phyloP scores from a whole-genome alignment of 2,113 vertebrate species.

The Calidris pygmaea region DNA sequence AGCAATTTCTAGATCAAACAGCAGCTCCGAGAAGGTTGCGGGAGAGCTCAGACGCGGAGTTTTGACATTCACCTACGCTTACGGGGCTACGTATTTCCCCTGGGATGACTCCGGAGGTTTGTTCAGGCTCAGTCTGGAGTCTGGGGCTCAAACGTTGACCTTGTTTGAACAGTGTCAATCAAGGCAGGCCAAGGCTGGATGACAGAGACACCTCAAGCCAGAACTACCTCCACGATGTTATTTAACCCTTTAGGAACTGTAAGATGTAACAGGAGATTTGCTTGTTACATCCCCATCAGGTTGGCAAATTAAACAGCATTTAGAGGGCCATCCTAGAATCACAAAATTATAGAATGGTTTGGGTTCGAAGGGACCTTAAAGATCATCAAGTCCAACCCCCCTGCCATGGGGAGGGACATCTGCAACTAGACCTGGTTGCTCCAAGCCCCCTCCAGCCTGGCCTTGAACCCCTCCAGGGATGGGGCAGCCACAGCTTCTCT shows the following conservation, averaged over 20 bases:
- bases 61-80: background rate
- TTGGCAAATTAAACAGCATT: background rate
- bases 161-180: background rate
- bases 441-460: background rate
- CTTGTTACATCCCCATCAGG: too few species aligned
- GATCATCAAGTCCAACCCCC: background rate
- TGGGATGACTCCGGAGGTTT: background rate
- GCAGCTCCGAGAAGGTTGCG: background rate
- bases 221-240: background rate
- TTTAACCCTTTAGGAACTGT: background rate
- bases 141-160: background rate
- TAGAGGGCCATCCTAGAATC: background rate
- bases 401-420: background rate
- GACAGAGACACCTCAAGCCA: background rate
- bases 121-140: background rate
- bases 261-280: fast-evolving
- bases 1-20: background rate
- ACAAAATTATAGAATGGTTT: background rate
- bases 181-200: background rate
- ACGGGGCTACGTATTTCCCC: fast-evolving
- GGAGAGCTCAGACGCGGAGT: background rate
- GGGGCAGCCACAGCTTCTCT: background rate
- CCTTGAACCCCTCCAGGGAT: background rate
- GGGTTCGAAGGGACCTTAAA: background rate
- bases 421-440: background rate